phyloP scores from a whole-genome alignment of 2,113 vertebrate genomes.

The Raja brachyura region DNA sequence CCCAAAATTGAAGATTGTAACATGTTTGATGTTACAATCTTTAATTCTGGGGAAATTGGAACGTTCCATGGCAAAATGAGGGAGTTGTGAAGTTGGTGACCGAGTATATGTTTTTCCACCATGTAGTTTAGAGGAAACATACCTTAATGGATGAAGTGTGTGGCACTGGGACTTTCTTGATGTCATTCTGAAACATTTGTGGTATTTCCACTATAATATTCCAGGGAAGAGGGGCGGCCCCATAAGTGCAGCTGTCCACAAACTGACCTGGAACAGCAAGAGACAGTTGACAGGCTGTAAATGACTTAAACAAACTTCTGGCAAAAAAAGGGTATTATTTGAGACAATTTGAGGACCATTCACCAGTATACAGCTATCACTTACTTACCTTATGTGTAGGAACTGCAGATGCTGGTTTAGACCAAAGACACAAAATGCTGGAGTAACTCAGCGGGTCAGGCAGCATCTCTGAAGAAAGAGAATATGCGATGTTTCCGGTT shows the following conservation, averaged over 20 bases:
- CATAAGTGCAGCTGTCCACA: slow-evolving; percentile 48
- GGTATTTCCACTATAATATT: slow-evolving; percentile 50
- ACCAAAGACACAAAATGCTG: too few relatives aligned
- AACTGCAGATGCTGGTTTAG: too few relatives aligned
- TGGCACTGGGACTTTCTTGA: slow-evolving; percentile 56
- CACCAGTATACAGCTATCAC: too few relatives aligned
- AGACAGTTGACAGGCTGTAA: neutral
- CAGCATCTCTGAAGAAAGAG: too few relatives aligned
- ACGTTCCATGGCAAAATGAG: neutral
- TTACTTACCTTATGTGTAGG: too few relatives aligned
- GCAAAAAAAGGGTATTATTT: neutral
- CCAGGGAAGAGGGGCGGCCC: slow-evolving; percentile 58
- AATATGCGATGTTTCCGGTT: too few relatives aligned
- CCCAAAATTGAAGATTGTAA: neutral
- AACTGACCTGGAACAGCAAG: slow-evolving; percentile 53
- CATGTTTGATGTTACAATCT: neutral
- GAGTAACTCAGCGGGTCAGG: too few relatives aligned
- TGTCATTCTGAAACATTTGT: slow-evolving; percentile 50
- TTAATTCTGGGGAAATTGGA: neutral
- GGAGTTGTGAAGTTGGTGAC: neutral
- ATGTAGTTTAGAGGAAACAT: neutral
- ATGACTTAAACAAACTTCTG: neutral
- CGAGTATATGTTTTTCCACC: neutral
- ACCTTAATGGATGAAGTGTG: slow-evolving; percentile 64
- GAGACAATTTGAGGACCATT: neutral